A percentile compares a stretch with the other conserved stretches of the same genome.
Conservation (phyloP, 2,113 vertebrate genomes). For the Oreochromis niloticus region DNA sequence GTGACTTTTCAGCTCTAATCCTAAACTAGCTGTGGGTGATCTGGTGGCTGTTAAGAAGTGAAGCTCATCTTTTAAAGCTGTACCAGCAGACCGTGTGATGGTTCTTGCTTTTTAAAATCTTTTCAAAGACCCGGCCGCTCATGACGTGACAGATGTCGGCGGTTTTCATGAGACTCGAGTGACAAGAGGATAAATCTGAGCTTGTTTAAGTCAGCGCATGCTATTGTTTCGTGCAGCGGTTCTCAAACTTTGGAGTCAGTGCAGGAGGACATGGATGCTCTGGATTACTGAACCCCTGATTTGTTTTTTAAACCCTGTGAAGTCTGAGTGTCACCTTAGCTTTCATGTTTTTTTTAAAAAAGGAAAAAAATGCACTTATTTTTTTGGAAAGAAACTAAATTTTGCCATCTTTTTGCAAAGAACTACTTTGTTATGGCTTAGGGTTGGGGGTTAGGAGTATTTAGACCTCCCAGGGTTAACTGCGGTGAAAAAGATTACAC, state of each 20-base stretch:
- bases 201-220: neutral
- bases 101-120: neutral
- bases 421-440: neutral
- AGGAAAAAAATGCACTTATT: neutral
- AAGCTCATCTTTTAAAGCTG: neutral
- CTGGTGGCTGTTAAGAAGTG: neutral
- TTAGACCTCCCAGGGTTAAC: neutral
- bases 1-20: neutral
- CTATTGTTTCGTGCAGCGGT: neutral
- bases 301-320: neutral
- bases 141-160: neutral
- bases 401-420: neutral
- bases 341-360: neutral
- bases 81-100: neutral
- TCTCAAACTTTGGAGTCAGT: neutral
- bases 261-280: neutral
- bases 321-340: neutral
- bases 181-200: neutral
- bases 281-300: neutral
- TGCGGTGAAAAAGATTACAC: neutral
- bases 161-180: neutral
- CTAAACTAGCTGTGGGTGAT: neutral
- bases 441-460: neutral
- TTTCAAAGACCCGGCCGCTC: neutral
- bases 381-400: neutral